Base-by-base conservation (phyloP, 1,140 invertebrate species). In the Penaeus indicus region DNA sequence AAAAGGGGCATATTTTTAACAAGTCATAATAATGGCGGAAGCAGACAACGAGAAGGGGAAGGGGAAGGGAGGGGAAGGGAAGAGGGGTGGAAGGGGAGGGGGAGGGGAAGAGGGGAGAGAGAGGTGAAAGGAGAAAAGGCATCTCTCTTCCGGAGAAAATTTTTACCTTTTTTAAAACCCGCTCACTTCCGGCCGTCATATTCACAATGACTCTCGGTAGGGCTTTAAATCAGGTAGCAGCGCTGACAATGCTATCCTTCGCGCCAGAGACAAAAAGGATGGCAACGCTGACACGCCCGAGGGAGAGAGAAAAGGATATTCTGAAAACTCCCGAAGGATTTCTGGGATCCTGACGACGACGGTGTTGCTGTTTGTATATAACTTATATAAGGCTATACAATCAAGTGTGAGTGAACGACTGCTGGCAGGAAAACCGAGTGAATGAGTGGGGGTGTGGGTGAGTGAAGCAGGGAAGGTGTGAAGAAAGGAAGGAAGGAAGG, bases 151-250 rank as follows among this genome's bases (percentile, higher is more conserved):
- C 72, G 72, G 72, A 75, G 42, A 42, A 42, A 54, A 54, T 54
- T 54, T 54, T 54, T 54, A 54, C 54, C 54, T 54, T 54, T 32
- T 61, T 86, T 63, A 47, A 82, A 86, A n/a, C 42, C 85, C 62
- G 60, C 62, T 86, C 38, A 82, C 85, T 82, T 87, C 85, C 85
- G 85, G 78, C 11, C 47, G 85, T 87, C 85, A 87, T 81, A 81
- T 81, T 64, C 78, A 82, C 79, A 84, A 84, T 72, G 63, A 47
- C 21, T 25, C 21, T 13, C 18, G 25, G 64, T 13, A 13, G 67
- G 38, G 32, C 67, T 84, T 84, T 84, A 84, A 84, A 84, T 84
- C 83, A 84, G 83, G 67, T 84, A 67, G 83, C 42, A 75, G 83
- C 25, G 69, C 19, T 69, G 83, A 47, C 69, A 75, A 84, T 25